phyloP scores from a whole-genome alignment of 2,888 invertebrate species.

The Scaptodrosophila latifasciaeformis region DNA sequence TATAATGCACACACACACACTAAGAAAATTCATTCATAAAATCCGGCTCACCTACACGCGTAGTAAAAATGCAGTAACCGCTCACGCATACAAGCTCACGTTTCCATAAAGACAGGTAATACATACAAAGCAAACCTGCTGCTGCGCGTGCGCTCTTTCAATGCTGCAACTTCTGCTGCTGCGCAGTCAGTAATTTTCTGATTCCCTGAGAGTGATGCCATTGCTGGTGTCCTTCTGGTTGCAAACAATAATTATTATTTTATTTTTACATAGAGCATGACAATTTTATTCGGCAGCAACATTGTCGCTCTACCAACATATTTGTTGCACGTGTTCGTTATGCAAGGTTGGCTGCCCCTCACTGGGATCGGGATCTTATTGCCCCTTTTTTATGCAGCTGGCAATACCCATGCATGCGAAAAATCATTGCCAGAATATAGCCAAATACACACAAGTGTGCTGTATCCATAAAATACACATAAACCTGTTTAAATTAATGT shows the following conservation, averaged over 20 bases:
- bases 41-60: constrained; percentile 68
- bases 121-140: no score
- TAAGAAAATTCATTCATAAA: constrained; percentile 59
- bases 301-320: constrained; percentile 19
- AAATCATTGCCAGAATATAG: constrained; percentile 67
- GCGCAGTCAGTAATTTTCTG: constrained; percentile 1
- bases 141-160: constrained; percentile 52
- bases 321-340: constrained; percentile 68
- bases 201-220: not conserved
- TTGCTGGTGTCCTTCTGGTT: constrained; percentile 2
- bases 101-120: not conserved
- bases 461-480: constrained; percentile 1
- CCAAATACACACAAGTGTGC: constrained; percentile 41
- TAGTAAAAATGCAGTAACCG: constrained; percentile 59
- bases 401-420: constrained; percentile 55
- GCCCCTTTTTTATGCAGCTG: constrained; percentile 44
- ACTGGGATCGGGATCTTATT: constrained; percentile 41
- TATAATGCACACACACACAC: constrained; percentile 46
- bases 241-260: no score
- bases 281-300: no score
- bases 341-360: constrained; percentile 52
- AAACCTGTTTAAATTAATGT: constrained; percentile 7
- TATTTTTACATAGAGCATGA: no score
- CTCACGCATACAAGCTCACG: constrained; percentile 1
- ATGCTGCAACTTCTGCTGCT: not conserved